Base-by-base conservation (phyloP, 2,888 invertebrate genomes). In the Drosophila mimica region DNA sequence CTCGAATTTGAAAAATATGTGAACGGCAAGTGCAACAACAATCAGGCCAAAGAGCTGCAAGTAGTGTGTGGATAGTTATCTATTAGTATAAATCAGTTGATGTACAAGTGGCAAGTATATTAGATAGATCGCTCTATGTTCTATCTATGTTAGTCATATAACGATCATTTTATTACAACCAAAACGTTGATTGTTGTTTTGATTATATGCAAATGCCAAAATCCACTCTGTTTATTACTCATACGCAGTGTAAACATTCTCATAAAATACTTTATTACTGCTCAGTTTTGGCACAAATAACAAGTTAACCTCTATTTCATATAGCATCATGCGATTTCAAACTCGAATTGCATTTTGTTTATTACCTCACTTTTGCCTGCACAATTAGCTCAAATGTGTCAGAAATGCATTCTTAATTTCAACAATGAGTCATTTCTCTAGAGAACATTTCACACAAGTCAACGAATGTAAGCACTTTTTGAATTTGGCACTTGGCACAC, bases 1-100 rank as follows among this genome's bases (percentile, higher is more conserved):
- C 33, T 92, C 90, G 57, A 92, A 86, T 74, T 84, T 71, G 15
- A 88, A 30, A 2, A 91, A 58, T 20, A 91, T 77, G 59, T 85
- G 81, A 43, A 84, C 63, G 7, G 90, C 88, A 65, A 91, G 79
- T 38, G 72, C 87, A 65, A 91, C 69, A 13, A 91, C 77, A 20
- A 70, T 60, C 31, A 92, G 51, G 7, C 90, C 87, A 17, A 91
- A 77, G 25, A 92, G 72, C 91, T 92, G 74, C 30, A 77, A 61
- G 33, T 28, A 58, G 36, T 25, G 25, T 25, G 49, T 25, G 34
- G 54, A 38, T 13, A 54, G 15, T 36, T 38, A 53, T 59, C 30
- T 53, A 28, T 36, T 15, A 13, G 48, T 66, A 62, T 30, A 52
- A 63, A 67, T 63, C 13, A 57, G 11, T 25, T 28, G 2, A 30